phyloP scores from a whole-genome alignment of 2,888 invertebrate genomes.

The Sminthurinus aureus region DNA sequence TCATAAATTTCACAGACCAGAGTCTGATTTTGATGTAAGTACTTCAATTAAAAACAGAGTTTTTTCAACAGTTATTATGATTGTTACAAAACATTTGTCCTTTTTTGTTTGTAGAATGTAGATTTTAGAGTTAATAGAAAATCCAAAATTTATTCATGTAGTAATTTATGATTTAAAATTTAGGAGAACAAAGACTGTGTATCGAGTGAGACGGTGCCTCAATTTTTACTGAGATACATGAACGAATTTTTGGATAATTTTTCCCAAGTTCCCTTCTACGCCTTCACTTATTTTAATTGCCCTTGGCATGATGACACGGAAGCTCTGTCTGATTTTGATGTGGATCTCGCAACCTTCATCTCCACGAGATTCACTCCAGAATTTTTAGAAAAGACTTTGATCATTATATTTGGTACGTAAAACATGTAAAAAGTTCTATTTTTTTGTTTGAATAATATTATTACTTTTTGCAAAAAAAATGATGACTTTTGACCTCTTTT shows the following conservation, averaged over 20 bases:
- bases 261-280: neutral
- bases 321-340: neutral
- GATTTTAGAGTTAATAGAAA: too few species aligned
- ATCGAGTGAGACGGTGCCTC: constrained; percentile 8
- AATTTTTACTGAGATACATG: neutral
- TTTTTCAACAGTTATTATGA: too few species aligned
- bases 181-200: neutral
- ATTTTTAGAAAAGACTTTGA: neutral
- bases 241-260: neutral
- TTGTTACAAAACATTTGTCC: too few species aligned
- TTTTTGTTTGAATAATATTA: too few species aligned
- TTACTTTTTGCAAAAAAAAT: too few species aligned
- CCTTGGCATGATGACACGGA: neutral
- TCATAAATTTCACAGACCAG: neutral
- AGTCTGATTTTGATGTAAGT: too few species aligned
- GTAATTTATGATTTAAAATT: neutral
- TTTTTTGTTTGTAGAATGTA: too few species aligned
- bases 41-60: too few species aligned
- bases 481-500: too few species aligned
- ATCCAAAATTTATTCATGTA: neutral
- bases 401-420: neutral
- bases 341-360: neutral
- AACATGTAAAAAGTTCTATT: too few species aligned
- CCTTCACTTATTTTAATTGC: neutral
- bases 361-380: neutral